Conservation (phyloP, 2,797 vertebrate species). For the Botia kubotai region DNA sequence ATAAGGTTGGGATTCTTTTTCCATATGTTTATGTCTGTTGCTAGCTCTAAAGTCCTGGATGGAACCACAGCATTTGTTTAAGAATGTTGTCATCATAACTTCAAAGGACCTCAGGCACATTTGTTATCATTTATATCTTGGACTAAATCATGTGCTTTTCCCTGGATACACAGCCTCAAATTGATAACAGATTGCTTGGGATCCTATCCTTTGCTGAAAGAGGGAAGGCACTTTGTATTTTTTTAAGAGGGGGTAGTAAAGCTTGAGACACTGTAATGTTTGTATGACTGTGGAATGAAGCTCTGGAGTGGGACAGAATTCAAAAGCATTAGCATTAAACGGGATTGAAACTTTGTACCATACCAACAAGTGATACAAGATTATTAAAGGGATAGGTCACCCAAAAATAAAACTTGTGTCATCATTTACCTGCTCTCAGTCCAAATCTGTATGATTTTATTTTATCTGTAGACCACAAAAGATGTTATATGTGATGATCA, state of each 20-base stretch:
- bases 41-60: slow-evolving; percentile 71
- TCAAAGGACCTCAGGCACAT: slow-evolving; percentile 84
- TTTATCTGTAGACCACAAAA: neutral
- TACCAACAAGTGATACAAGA: slow-evolving; percentile 18
- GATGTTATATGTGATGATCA: neutral
- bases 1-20: slow-evolving; percentile 37
- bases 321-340: slow-evolving; percentile 58
- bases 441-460: neutral
- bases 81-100: slow-evolving; percentile 83
- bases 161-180: slow-evolving; percentile 82
- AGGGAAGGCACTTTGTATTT: slow-evolving; percentile 76
- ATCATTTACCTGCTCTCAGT: neutral
- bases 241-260: slow-evolving; percentile 76
- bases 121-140: slow-evolving; percentile 93
- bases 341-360: slow-evolving; percentile 30
- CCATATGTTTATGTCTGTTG: slow-evolving; percentile 59
- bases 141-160: slow-evolving; percentile 82
- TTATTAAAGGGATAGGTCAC: slow-evolving; percentile 1
- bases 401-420: neutral
- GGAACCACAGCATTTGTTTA: slow-evolving; percentile 76
- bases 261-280: slow-evolving; percentile 78
- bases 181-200: slow-evolving; percentile 88
- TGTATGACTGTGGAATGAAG: slow-evolving; percentile 83
- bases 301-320: slow-evolving; percentile 80
- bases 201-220: slow-evolving; percentile 78